Percentiles rank a stretch among this genome's conserved stretches.
Conservation (phyloP, 2,113 vertebrate genomes). For the Chinchilla lanigera region DNA sequence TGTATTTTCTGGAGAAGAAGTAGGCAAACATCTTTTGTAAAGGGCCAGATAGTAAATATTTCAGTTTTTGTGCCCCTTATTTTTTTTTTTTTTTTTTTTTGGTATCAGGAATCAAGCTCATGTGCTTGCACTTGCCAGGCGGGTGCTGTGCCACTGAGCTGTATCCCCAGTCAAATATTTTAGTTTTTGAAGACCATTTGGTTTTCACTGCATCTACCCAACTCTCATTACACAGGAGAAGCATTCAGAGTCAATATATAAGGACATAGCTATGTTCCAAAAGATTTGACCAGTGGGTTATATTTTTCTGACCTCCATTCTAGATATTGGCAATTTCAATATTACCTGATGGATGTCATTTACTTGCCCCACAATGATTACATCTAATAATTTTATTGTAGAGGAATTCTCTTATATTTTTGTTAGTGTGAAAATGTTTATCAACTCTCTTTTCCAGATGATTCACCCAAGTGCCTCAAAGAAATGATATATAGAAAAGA, state of each 20-base stretch:
- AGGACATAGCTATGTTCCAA: neutral
- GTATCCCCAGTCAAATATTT: neutral
- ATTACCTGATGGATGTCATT: neutral
- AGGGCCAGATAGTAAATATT: neutral
- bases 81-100: too few relatives aligned
- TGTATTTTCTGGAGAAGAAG: neutral
- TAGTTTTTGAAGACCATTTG: neutral
- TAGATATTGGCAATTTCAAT: neutral
- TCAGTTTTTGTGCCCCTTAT: neutral
- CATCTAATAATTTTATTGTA: neutral
- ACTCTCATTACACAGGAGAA: neutral
- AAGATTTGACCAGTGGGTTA: neutral
- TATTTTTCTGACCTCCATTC: neutral
- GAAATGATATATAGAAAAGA: neutral
- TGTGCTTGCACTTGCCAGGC: too few relatives aligned
- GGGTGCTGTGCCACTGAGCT: too few relatives aligned
- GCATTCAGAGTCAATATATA: too few relatives aligned
- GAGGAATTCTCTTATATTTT: neutral
- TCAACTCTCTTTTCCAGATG: neutral
- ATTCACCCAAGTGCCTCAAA: conserved; percentile 22
- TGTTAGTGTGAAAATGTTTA: neutral
- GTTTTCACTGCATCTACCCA: neutral
- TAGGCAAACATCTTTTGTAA: neutral
- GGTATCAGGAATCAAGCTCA: too few relatives aligned
- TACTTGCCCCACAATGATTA: neutral